phyloP scores from a whole-genome alignment of 2,797 vertebrate species.

The Pseudochromis fuscus region DNA sequence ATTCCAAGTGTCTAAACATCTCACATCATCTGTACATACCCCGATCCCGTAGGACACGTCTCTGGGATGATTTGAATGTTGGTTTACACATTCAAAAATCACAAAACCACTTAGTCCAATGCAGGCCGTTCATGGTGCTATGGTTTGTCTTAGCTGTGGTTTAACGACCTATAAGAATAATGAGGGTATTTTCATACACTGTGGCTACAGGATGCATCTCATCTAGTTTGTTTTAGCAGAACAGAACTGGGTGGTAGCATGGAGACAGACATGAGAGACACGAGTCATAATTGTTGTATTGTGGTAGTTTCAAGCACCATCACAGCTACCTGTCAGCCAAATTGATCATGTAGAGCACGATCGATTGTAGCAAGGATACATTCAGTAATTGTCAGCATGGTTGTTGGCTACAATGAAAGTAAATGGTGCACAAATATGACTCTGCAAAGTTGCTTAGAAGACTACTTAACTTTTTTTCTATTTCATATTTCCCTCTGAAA shows the following conservation, averaged over 20 bases:
- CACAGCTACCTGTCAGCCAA: background rate
- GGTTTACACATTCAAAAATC: conserved; percentile 33
- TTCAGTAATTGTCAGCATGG: too few relatives aligned
- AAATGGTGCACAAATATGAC: too few relatives aligned
- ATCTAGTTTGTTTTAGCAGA: conserved; percentile 3
- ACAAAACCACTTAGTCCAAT: background rate
- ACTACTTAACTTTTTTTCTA: too few relatives aligned
- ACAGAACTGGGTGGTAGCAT: background rate
- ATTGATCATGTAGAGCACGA: too few relatives aligned
- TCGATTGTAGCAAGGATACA: too few relatives aligned
- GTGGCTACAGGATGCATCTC: background rate
- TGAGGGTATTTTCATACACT: conserved; percentile 25
- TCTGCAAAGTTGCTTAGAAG: too few relatives aligned
- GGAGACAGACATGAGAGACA: background rate
- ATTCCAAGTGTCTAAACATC: background rate
- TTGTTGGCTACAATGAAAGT: too few relatives aligned
- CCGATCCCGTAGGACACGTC: conserved; percentile 1
- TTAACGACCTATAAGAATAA: conserved; percentile 23
- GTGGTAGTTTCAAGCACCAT: background rate
- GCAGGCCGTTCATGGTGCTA: background rate
- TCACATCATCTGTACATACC: background rate
- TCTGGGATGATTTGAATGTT: conserved; percentile 50
- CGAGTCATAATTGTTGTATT: background rate
- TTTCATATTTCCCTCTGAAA: too few relatives aligned
- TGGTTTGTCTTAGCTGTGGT: conserved; percentile 16